Percentiles rank a stretch among this genome's conserved stretches.
phyloP scores from a whole-genome alignment of 2,113 vertebrate genomes.

The Microtus montanus region DNA sequence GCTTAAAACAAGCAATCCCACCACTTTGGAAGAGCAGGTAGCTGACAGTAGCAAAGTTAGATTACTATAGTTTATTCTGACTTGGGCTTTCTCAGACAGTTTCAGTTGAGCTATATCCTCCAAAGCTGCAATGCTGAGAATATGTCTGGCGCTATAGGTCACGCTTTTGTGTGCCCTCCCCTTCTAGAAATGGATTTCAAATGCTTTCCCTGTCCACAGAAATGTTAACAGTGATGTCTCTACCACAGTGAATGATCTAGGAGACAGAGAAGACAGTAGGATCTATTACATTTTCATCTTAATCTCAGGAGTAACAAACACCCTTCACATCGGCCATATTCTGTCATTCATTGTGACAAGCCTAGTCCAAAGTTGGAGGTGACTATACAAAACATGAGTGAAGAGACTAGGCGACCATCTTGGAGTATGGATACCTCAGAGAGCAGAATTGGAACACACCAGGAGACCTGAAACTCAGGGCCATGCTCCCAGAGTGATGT shows the following conservation, averaged over 20 bases:
- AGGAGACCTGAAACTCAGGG: background rate
- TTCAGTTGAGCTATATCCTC: background rate
- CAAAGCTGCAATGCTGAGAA: background rate
- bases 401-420: fast-evolving
- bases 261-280: background rate
- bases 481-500: background rate
- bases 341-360: background rate
- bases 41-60: background rate
- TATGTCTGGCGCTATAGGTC: fast-evolving
- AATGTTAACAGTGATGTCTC: background rate
- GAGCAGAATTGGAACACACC: background rate
- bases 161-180: fast-evolving
- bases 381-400: background rate
- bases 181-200: no score
- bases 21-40: background rate
- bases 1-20: background rate
- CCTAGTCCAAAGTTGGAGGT: no score
- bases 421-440: background rate
- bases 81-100: background rate
- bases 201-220: fast-evolving
- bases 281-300: background rate
- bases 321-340: background rate
- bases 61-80: background rate
- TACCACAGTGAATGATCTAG: background rate
- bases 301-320: background rate